Evolutionary conservation across 1,140 invertebrate species (phyloP), one percentile per base, ranked within the genome.

Genomic region (Chlorops oryzae): DNA sequence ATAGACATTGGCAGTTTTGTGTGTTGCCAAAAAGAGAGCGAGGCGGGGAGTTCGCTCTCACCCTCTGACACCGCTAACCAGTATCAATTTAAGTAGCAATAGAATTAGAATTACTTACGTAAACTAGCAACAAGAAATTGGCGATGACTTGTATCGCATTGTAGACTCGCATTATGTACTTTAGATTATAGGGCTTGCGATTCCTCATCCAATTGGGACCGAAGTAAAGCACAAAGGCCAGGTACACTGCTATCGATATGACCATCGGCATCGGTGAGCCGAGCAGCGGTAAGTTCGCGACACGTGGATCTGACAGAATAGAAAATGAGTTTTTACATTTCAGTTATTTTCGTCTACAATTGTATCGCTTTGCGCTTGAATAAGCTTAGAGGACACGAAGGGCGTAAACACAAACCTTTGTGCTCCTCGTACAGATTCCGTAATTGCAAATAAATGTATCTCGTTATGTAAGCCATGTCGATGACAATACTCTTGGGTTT

Each of bases 171-270:
- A 92, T 79, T 3, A 83, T 52, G 34, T 73, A 73, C 46, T 81
- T 80, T 0, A 92, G 74, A 39, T 88, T 74, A 50, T 84, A 86
- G 0, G 88, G 81, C 59, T 80, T 76, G 18, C 86, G 74, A 56
- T 86, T 79, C 59, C 81, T 79, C 88, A 92, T 92, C 38, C 83
- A 73, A 49, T 77, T 78, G 2, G 86, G 87, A 2, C 88, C 88
- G 5, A 65, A 67, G 35, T 65, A 54, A 5, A 64, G 47, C 17
- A 73, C 65, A 49, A 85, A 79, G 47, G 80, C 74, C 27, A 88
- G 71, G 58, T 90, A 91, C 3, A 80, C 62, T 1, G 67, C 60
- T 45, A 89, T 66, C 2, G 89, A 69, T 2, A 51, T 51, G 5
- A 80, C 0, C 0, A 74, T 63, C 12, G 73, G 74, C 72, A 79